Percentiles rank a stretch among this genome's conserved stretches.
Conservation (phyloP, 1,140 invertebrate species). For the Drosophila rufa region DNA sequence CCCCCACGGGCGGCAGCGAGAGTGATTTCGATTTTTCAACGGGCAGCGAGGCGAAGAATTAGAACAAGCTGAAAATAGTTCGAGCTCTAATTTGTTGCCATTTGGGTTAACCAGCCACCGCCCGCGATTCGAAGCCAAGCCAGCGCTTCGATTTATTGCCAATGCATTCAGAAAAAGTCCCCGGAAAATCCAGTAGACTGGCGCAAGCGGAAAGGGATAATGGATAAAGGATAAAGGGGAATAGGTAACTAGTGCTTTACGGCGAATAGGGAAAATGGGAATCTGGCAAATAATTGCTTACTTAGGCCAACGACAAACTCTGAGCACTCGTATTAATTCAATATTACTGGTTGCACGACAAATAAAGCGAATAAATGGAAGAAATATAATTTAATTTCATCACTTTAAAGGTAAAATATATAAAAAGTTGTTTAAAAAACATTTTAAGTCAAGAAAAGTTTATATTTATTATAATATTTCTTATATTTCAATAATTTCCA, state of each 20-base stretch:
- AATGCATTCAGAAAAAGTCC: slow-evolving; percentile 40
- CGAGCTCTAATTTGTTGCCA: slow-evolving; percentile 76
- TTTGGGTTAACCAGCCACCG: slow-evolving; percentile 72
- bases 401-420: neutral
- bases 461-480: neutral
- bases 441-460: neutral
- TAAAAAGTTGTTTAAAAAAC: neutral
- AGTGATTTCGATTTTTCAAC: slow-evolving; percentile 85
- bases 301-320: slow-evolving; percentile 12
- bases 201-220: neutral
- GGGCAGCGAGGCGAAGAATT: slow-evolving; percentile 80
- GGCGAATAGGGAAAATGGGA: slow-evolving; percentile 16
- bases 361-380: slow-evolving; percentile 21
- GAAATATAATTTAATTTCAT: neutral
- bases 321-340: slow-evolving; percentile 15
- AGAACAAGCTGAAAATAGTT: slow-evolving; percentile 71
- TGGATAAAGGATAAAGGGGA: neutral
- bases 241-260: slow-evolving; percentile 24
- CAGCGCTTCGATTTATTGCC: slow-evolving; percentile 67
- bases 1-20: slow-evolving; percentile 58
- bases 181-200: slow-evolving; percentile 14
- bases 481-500: neutral
- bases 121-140: slow-evolving; percentile 48
- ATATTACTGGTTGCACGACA: slow-evolving; percentile 24
- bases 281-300: slow-evolving; percentile 20